A percentile compares a stretch with the other conserved stretches of the same genome.
Conservation (phyloP, 2,888 invertebrate species). For the Euclidia mi region DNA sequence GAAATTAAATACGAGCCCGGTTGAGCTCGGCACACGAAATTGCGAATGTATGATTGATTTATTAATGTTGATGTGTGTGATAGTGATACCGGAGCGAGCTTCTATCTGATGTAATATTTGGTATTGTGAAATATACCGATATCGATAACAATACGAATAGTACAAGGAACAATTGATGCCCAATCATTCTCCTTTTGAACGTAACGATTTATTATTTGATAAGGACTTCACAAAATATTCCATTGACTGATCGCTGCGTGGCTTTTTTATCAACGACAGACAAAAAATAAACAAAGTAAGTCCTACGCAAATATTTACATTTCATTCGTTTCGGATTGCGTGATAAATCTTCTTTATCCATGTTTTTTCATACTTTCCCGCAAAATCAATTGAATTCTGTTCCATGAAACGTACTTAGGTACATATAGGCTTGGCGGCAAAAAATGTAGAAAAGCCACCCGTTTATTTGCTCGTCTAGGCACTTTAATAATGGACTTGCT, state of each 20-base stretch:
- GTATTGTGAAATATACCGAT: conserved; percentile 28
- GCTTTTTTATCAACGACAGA: not conserved
- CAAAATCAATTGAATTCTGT: too few species aligned
- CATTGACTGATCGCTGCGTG: not conserved
- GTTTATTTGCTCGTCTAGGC: too few species aligned
- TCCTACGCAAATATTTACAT: too few species aligned
- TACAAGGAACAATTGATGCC: conserved; percentile 21
- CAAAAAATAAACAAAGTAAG: too few species aligned
- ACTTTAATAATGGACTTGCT: too few species aligned
- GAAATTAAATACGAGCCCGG: too few species aligned
- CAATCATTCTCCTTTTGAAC: conserved; percentile 19
- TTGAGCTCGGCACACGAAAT: conserved; percentile 12
- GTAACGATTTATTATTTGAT: conserved; percentile 21
- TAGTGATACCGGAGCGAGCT: conserved; percentile 32
- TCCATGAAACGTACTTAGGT: too few species aligned
- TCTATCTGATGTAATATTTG: conserved; percentile 34
- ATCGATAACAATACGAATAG: conserved; percentile 15
- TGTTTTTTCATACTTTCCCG: too few species aligned
- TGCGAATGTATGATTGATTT: conserved; percentile 36
- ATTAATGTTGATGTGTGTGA: conserved; percentile 37
- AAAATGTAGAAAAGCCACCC: too few species aligned
- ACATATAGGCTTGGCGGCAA: too few species aligned
- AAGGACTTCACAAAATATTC: not conserved
- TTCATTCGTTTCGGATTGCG: too few species aligned
- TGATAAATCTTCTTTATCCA: too few species aligned